Percentiles rank a stretch among this genome's conserved stretches.
These are phyloP conservation scores for Drosophila kurseongensis DNA, from an alignment of 1,140 invertebrate genomes.

Conservation along the genomic window DNA sequence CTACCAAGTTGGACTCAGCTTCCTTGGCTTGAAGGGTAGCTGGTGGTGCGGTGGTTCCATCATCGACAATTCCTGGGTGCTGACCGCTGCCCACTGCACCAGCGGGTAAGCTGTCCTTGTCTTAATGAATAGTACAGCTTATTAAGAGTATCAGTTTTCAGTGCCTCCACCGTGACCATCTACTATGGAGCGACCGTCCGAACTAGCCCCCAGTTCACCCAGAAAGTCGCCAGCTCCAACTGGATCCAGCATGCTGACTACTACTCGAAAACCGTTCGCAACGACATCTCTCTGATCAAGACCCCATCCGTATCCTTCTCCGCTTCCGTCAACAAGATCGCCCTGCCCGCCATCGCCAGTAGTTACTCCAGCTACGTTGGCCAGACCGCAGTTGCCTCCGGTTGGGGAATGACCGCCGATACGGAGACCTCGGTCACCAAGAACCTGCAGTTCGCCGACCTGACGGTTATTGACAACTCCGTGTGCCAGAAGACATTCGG, in stretches of 20 bases:
- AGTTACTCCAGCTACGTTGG: slow-evolving; percentile 36
- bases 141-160: background rate
- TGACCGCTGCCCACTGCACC: slow-evolving; percentile 87
- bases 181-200: slow-evolving; percentile 50
- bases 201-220: slow-evolving; percentile 38
- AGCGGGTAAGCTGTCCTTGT: slow-evolving; percentile 26
- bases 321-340: slow-evolving; percentile 26
- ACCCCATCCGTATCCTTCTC: slow-evolving; percentile 17
- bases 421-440: slow-evolving; percentile 5
- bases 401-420: slow-evolving; percentile 43
- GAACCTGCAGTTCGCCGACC: slow-evolving; percentile 22
- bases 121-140: background rate
- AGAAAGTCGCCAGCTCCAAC: slow-evolving; percentile 32
- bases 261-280: slow-evolving; percentile 22
- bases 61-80: slow-evolving; percentile 85
- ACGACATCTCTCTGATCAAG: slow-evolving; percentile 52
- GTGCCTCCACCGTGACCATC: slow-evolving; percentile 32
- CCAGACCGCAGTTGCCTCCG: slow-evolving; percentile 41
- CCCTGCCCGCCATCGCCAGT: slow-evolving; percentile 27
- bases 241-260: slow-evolving; percentile 51
- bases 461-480: slow-evolving; percentile 22
- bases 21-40: slow-evolving; percentile 68
- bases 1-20: slow-evolving; percentile 85
- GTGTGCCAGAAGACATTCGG: slow-evolving; percentile 22
- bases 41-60: slow-evolving; percentile 86